Evolutionary conservation across 2,888 invertebrate species (phyloP), one percentile per base, ranked within the genome.

Genomic region (Blastobasis adustella): DNA sequence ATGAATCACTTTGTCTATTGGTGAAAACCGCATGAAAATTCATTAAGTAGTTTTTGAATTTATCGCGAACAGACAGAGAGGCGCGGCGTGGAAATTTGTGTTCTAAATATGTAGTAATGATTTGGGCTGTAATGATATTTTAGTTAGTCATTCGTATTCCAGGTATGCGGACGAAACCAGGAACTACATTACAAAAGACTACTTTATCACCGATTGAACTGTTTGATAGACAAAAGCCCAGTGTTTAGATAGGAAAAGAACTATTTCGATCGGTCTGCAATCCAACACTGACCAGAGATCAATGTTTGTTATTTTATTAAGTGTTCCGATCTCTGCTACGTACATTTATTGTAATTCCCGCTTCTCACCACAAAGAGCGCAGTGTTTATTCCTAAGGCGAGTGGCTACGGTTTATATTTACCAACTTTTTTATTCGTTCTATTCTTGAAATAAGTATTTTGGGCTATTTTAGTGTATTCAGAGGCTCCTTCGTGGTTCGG

Each of bases 261-360:
- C 74, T 81, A 79, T 83, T 84, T 78, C 76, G 72, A 81, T 76
- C 71, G 63, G 66, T 63, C 64, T 65, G 68, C 62, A 59, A 63
- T 58, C 54, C 65, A 73, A 83, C 83, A 82, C 62, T 77, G 69
- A 77, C 64, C 83, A 83, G 82, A 58, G 57, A 55, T 60, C 65
- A 40, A n/a, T 80, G 81, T 83, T 83, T 83, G 80, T 83, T 83
- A 78, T 82, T 81, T 79, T 75, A 80, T 80, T 69, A 79, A 82
- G 79, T 82, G 79, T 68, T 76, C 66, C 70, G 68, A 75, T 71
- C 67, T 67, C 64, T 64, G 71, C 67, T 67, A 63, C 63, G 71
- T 69, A 78, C 82, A 83, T 83, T 82, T 82, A 83, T 84, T 82
- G 82, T 82, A 76, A 76, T 76, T 63, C 67, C 66, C 59, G 36